Conservation (phyloP, 2,797 vertebrate species). For the Fratercula arctica region DNA sequence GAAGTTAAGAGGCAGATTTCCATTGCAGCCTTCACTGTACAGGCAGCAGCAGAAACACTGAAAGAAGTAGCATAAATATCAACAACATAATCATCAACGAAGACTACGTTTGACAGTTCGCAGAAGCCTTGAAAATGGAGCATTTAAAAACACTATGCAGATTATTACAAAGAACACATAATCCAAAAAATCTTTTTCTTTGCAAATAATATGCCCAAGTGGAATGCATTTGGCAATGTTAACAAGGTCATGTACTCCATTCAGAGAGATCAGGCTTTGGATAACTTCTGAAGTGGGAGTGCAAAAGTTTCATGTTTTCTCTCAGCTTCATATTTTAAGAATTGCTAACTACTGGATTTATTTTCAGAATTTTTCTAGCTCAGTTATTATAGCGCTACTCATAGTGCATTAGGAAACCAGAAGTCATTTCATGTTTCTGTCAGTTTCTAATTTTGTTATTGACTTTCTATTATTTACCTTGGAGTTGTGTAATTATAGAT, state of each 20-base stretch:
- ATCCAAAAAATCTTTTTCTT: not conserved
- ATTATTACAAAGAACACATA: not conserved
- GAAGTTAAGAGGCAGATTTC: constrained; percentile 90
- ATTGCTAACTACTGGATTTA: not conserved
- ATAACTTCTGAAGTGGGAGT: not conserved
- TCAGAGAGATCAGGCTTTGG: not conserved
- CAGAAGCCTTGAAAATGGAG: not conserved
- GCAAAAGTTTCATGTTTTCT: not conserved
- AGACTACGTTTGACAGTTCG: not conserved
- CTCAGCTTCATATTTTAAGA: not conserved
- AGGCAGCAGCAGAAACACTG: constrained; percentile 85
- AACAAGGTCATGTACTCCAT: not conserved
- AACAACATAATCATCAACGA: not conserved
- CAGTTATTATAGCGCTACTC: not conserved
- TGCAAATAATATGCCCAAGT: not conserved
- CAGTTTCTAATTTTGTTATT: not conserved
- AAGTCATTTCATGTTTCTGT: not conserved
- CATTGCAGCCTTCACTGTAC: constrained; percentile 86
- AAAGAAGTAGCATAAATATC: constrained; percentile 62
- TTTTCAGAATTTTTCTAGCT: not conserved
- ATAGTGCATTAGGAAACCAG: not conserved
- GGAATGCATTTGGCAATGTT: not conserved
- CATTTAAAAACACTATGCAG: not conserved
- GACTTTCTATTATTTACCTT: not conserved
- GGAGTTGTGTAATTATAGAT: not conserved